Percentiles rank a stretch among this genome's conserved stretches.
phyloP scores from a whole-genome alignment of 2,888 invertebrate species.

The Cephus pygmeus region DNA sequence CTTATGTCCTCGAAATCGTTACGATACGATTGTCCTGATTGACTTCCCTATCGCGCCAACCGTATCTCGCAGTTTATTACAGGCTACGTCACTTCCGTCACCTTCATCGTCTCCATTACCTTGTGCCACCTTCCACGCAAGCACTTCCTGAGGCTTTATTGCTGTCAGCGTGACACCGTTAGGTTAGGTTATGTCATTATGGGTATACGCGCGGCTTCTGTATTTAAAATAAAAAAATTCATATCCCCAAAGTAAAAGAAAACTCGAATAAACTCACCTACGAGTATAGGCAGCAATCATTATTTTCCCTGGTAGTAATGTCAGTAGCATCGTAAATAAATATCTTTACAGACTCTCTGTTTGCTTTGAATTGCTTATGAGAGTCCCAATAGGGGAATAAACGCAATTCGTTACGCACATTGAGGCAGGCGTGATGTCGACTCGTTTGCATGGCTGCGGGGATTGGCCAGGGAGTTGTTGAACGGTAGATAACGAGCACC shows the following conservation, averaged over 20 bases:
- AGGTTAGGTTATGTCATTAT: not conserved
- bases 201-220: not conserved
- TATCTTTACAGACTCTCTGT: not conserved
- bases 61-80: not conserved
- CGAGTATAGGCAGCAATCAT: not conserved
- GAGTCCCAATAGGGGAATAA: not conserved
- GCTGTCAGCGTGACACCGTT: not conserved
- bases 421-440: not conserved
- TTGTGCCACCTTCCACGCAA: not conserved
- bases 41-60: not conserved
- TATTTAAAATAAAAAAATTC: not conserved
- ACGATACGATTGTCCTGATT: not conserved
- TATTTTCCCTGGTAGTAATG: not conserved
- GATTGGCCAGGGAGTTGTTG: not conserved
- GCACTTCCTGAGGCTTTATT: not conserved
- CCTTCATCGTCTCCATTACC: not conserved
- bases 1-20: not conserved
- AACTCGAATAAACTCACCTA: not conserved
- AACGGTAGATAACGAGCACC: not conserved
- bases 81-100: slow-evolving; percentile 2
- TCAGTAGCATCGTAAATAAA: not conserved
- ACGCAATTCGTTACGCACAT: not conserved
- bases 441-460: not conserved
- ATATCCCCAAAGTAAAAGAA: not conserved
- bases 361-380: not conserved